Percentiles rank a stretch among this genome's conserved stretches.
Evolutionary conservation across 2,797 vertebrate species (phyloP).

Genomic region (Alcedo atthis): DNA sequence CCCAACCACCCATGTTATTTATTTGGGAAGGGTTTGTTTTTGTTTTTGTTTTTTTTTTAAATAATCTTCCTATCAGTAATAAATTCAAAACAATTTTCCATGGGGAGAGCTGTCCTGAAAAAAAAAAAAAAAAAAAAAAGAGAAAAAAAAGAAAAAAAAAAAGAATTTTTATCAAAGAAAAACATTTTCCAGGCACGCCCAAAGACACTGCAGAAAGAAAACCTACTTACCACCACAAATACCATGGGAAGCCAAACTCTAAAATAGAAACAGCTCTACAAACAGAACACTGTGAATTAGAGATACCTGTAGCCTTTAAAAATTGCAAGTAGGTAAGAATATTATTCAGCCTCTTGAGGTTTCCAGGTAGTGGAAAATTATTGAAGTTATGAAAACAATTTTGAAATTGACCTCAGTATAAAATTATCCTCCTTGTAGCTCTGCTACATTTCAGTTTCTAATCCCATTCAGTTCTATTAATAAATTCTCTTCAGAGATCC

Average conservation of each 20-base stretch:
- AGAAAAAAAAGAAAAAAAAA: not conserved
- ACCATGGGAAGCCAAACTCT: not conserved
- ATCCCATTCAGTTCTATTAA: not conserved
- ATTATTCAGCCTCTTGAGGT: not conserved
- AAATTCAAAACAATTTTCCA: not conserved
- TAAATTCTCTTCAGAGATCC: not conserved
- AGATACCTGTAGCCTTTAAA: not conserved
- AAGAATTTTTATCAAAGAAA: constrained; percentile 34
- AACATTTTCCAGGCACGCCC: constrained; percentile 51
- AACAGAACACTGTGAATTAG: not conserved
- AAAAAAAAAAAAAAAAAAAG: not conserved
- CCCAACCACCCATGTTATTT: too few species aligned
- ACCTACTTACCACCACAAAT: not conserved
- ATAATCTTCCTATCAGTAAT: not conserved
- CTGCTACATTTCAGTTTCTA: not conserved
- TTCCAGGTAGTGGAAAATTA: not conserved
- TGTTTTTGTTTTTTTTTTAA: too few species aligned
- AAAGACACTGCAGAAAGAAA: not conserved
- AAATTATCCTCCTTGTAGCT: not conserved
- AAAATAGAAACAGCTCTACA: not conserved
- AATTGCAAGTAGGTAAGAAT: not conserved
- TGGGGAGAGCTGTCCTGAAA: not conserved
- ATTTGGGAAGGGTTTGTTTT: not conserved
- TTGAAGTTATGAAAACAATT: not conserved
- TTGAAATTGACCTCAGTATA: not conserved